phyloP scores from a whole-genome alignment of 1,140 invertebrate genomes.

The Drosophila subobscura region DNA sequence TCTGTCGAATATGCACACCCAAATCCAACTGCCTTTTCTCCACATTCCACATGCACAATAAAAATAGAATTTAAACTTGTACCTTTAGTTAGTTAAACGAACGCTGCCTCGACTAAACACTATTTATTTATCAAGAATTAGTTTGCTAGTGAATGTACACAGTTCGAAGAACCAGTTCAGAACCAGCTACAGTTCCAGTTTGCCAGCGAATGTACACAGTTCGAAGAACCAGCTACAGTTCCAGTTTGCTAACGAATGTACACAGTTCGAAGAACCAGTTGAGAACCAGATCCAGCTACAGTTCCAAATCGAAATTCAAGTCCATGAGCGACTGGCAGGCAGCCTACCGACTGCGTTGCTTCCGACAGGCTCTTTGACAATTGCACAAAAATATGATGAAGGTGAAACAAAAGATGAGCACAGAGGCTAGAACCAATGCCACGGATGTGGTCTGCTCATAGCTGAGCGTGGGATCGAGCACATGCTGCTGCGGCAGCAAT shows the following conservation, averaged over 20 bases:
- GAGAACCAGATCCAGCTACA: conserved; percentile 7
- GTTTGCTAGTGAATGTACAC: conserved; percentile 64
- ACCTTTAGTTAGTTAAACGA: conserved; percentile 70
- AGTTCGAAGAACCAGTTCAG: conserved; percentile 21
- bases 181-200: conserved; percentile 32
- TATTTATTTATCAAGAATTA: conserved; percentile 70
- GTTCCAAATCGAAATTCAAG: conserved; percentile 4
- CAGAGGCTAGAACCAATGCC: conserved; percentile 86
- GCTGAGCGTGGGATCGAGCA: conserved; percentile 80
- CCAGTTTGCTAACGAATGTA: conserved; percentile 24
- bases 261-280: conserved; percentile 16
- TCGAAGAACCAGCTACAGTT: not conserved
- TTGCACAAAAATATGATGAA: conserved; percentile 86
- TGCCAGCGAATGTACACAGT: conserved; percentile 56
- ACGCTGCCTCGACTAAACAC: conserved; percentile 61
- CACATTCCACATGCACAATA: conserved; percentile 50
- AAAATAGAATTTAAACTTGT: conserved; percentile 23
- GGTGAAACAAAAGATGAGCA: conserved; percentile 85
- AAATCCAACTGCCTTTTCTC: conserved; percentile 26
- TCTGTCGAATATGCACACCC: not conserved
- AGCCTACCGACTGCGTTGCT: conserved; percentile 65
- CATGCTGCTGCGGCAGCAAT: conserved; percentile 84
- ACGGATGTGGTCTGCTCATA: conserved; percentile 85
- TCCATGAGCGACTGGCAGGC: conserved; percentile 7
- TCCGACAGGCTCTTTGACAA: conserved; percentile 84